These are phyloP conservation scores for Rhinichthys klamathensis DNA, from an alignment of 2,113 vertebrate genomes.

Conservation along the genomic window DNA sequence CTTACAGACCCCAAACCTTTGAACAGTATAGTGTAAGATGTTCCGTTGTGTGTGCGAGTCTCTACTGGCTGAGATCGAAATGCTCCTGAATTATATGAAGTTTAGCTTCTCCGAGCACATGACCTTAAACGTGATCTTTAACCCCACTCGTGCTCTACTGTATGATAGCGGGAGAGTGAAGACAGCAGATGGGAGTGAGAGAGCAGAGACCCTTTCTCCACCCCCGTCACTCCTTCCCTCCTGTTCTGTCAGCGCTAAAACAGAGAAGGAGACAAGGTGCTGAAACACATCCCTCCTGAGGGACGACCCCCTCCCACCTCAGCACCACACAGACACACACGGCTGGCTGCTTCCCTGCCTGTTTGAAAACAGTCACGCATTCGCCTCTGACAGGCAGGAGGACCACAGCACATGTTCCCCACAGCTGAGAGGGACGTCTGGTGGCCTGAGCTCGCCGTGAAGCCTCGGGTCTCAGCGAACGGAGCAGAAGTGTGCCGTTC, in stretches of 20 bases:
- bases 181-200: constrained; percentile 43
- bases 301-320: constrained; percentile 52
- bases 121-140: constrained; percentile 26
- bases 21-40: not conserved
- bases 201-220: constrained; percentile 50
- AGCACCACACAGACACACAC: constrained; percentile 49
- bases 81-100: constrained; percentile 15
- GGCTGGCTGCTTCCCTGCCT: constrained; percentile 37
- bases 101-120: not conserved
- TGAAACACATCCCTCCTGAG: constrained; percentile 67
- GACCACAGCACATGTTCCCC: constrained; percentile 24
- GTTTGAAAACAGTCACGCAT: constrained; percentile 27
- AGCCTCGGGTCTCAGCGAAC: not conserved
- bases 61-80: constrained; percentile 14
- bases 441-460: not conserved
- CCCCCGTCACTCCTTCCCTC: constrained; percentile 46
- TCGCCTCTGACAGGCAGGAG: constrained; percentile 22
- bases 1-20: not conserved
- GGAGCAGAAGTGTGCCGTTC: not conserved
- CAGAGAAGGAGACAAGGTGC: constrained; percentile 73
- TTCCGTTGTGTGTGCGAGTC: not conserved
- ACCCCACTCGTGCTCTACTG: constrained; percentile 19
- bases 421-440: constrained; percentile 5
- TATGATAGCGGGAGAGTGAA: constrained; percentile 47
- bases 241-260: constrained; percentile 70